Evolutionary conservation across 2,797 vertebrate species (phyloP), one percentile per base, ranked within the genome.

Genomic region (Danio tinwini): DNA sequence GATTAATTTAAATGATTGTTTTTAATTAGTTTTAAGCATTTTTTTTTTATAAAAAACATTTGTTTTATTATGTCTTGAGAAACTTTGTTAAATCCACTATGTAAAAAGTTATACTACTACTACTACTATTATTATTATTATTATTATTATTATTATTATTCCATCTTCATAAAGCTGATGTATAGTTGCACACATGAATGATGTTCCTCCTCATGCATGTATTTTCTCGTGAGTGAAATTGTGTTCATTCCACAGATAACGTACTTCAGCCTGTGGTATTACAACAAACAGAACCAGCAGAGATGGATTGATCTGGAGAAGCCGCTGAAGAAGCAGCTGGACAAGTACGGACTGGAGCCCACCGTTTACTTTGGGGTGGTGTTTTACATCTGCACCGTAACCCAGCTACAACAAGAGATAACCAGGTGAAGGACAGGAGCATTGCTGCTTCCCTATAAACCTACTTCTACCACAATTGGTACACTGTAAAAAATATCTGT

Each of bases 271-370:
- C 93, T 99, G 77, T 99, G 98, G 97, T 99, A 98, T 91, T 95
- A 93, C 88, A 99, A 99, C 89, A 99, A 99, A 91, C 98, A 99
- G 89, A 98, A 96, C 86, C 98, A 97, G 89, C 96, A 96, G 88
- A 94, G 98, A 86, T 99, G 98, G 98, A 96, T 98, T 44, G 98
- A 99, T 86, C 88, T 98, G 92, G 98, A 99, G 80, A 99, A 99
- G 81, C 96, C 98, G 1, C 91, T 99, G 69, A 99, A 99, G 93
- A 99, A 99, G 88, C 98, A 99, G 91, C 92, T 99, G 82, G 98
- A 99, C 88, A 99, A 99, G 88, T 95, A 99, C 1, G 97, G 97
- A 2, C 78, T 95, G 92, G 98, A 99, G 82, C 95, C 98, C 52
- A 98, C 97, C 0, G 94, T 98, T 86, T 99, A 98, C 90, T 98